phyloP scores from a whole-genome alignment of 2,113 vertebrate species.

The Tyrannus savana region DNA sequence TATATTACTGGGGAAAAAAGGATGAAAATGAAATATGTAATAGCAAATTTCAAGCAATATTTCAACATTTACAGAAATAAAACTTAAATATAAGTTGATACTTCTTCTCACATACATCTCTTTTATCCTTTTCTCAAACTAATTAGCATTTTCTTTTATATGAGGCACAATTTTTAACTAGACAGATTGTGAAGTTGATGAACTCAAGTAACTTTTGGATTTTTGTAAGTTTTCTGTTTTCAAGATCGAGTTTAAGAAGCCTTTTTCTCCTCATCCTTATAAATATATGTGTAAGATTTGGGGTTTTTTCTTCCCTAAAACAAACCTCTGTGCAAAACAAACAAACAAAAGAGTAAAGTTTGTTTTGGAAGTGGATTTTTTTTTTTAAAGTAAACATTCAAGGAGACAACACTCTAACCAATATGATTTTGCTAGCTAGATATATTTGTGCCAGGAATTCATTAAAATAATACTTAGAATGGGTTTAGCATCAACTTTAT shows the following conservation, averaged over 20 bases:
- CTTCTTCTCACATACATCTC: neutral
- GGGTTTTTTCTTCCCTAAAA: neutral
- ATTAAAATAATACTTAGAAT: neutral
- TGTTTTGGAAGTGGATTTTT: neutral
- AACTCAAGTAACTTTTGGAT: neutral
- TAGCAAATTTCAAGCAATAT: neutral
- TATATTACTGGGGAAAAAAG: neutral
- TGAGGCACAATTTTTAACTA: neutral
- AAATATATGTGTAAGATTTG: neutral
- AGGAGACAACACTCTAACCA: neutral
- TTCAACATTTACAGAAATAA: neutral
- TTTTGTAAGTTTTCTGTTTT: neutral
- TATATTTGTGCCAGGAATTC: neutral
- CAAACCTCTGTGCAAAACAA: accelerated
- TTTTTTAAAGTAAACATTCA: neutral
- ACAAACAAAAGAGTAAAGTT: neutral
- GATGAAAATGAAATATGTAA: neutral
- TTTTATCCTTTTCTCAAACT: neutral
- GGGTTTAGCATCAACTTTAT: neutral
- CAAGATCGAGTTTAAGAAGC: neutral
- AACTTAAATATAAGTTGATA: neutral
- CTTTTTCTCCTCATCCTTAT: accelerated
- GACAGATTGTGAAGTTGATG: neutral
- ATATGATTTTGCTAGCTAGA: neutral
- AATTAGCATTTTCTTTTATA: neutral